Base-by-base conservation (phyloP, 64 coral and sea anemone genomes). In the Stichodactyla mertensii region DNA sequence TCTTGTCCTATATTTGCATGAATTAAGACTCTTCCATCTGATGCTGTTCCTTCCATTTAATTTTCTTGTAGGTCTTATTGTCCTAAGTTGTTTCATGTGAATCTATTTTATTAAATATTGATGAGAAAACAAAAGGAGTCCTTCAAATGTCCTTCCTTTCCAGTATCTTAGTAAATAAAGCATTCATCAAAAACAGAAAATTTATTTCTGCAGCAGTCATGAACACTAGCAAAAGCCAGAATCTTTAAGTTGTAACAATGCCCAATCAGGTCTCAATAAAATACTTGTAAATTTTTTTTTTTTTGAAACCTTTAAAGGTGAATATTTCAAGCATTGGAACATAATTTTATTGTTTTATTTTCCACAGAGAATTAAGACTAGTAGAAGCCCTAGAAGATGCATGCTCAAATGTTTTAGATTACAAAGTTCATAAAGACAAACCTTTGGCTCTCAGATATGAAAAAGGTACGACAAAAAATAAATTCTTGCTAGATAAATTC, bases 361-460 rank as follows among this genome's bases (percentile, higher is more conserved):
- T 86, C 27, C 15, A 55, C 64, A 97, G 95, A 51, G 95, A 98
- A 87, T 85, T 93, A 45, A 84, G 95, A 58, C 52, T 98, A 20
- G 91, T 84, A 84, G 95, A 98, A 83, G 95, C 91, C 54, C 92
- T 98, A 85, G 95, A 98, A 86, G 84, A 93, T 88, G 89, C 92
- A 45, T 98, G 95, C 16, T 54, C 86, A 27, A 98, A 98, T 91
- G 83, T 98, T 58, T 87, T 91, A 71, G 92, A 98, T 55, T 98
- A 98, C 54, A 98, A 98, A 57, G 95, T 98, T 2, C 95, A 98
- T 55, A 98, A 98, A 62, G 95, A 98, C 59, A 98, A 94, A 80
- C 66, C 89, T 9, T 80, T 91, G 51, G 78, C 92, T 54, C 24
- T 91, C 4, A 89, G 95, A 86, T 98, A 98, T 92, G 92, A 93